Conservation (phyloP, 2,888 invertebrate species). For the Drepana falcataria region DNA sequence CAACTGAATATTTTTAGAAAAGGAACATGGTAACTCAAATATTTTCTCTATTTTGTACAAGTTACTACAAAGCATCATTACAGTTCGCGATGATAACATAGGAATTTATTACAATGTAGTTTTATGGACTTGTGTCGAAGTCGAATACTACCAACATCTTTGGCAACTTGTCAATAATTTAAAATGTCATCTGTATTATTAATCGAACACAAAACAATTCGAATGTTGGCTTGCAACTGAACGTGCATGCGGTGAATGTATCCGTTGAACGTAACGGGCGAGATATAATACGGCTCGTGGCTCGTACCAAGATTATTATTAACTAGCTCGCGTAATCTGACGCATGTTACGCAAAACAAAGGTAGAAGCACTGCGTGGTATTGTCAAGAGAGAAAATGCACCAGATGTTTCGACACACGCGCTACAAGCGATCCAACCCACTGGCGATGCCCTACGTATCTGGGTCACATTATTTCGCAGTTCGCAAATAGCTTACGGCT, state of each 20-base stretch:
- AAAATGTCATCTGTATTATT: not conserved
- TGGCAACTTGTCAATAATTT: not conserved
- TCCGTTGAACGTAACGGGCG: too few relatives aligned
- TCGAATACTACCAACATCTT: not conserved
- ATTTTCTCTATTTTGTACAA: too few relatives aligned
- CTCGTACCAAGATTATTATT: slow-evolving; percentile 13
- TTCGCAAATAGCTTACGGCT: slow-evolving; percentile 58
- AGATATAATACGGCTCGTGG: too few relatives aligned
- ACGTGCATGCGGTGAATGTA: too few relatives aligned
- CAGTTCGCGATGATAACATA: too few relatives aligned
- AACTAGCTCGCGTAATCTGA: slow-evolving; percentile 21
- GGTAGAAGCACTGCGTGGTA: slow-evolving; percentile 42
- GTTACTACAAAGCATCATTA: too few relatives aligned
- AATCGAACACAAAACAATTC: too few relatives aligned
- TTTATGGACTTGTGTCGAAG: not conserved
- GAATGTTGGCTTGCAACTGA: too few relatives aligned
- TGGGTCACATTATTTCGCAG: slow-evolving; percentile 64
- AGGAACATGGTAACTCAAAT: too few relatives aligned
- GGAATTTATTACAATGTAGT: not conserved
- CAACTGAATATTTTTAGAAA: too few relatives aligned
- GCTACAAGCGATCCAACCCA: slow-evolving; percentile 40
- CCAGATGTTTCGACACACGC: slow-evolving; percentile 39
- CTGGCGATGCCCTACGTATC: slow-evolving; percentile 57
- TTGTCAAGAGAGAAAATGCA: slow-evolving; percentile 61
- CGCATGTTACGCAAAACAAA: slow-evolving; percentile 52